Conservation (phyloP, 2,888 invertebrate genomes). For the Troglohyphantes excavatus region DNA sequence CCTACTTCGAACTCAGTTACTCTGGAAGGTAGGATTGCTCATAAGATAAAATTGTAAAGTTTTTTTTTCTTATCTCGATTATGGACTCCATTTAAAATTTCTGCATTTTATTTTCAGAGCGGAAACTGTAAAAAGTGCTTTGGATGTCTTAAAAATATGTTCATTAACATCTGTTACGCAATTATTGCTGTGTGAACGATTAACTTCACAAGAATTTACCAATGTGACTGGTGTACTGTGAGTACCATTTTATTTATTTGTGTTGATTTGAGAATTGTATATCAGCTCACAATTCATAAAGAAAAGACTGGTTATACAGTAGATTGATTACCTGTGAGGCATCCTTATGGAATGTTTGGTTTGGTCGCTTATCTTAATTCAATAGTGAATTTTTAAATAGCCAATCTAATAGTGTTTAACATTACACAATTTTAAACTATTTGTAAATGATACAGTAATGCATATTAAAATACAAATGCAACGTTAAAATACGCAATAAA, state of each 20-base stretch:
- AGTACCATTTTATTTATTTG: slow-evolving; percentile 26
- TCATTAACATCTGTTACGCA: slow-evolving; percentile 92
- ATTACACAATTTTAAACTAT: too few species aligned
- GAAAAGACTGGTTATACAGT: too few species aligned
- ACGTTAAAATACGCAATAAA: too few species aligned
- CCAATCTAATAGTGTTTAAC: too few species aligned
- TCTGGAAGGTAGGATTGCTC: slow-evolving; percentile 85
- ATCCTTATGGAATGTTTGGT: too few species aligned
- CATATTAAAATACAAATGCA: too few species aligned
- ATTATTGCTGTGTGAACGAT: slow-evolving; percentile 83
- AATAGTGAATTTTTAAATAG: too few species aligned
- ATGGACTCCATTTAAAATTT: neutral
- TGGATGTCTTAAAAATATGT: slow-evolving; percentile 94
- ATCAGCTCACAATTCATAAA: too few species aligned
- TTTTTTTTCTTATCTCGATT: neutral
- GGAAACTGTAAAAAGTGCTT: slow-evolving; percentile 90
- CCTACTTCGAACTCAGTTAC: slow-evolving; percentile 95
- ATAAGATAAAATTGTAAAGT: neutral
- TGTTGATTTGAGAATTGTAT: too few species aligned
- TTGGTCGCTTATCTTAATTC: too few species aligned
- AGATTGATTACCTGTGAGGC: too few species aligned
- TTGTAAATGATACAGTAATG: too few species aligned
- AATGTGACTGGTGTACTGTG: slow-evolving; percentile 87
- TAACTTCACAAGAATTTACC: slow-evolving; percentile 85
- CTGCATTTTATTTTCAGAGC: slow-evolving; percentile 85